Evolutionary conservation across 2,113 vertebrate species (phyloP).

Genomic region (Otus sunia): DNA sequence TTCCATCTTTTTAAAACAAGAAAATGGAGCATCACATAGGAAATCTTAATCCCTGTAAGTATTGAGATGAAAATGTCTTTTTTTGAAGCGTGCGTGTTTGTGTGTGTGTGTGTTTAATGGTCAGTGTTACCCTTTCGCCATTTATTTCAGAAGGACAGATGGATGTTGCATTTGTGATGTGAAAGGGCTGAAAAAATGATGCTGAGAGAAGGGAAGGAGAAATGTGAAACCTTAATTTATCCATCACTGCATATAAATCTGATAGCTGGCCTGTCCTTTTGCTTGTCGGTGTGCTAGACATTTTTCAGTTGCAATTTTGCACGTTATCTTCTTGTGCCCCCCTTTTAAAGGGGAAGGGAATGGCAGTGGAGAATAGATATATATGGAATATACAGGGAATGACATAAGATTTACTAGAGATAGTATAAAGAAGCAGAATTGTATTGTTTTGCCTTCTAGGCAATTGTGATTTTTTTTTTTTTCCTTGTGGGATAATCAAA

Average conservation of each 20-base stretch:
- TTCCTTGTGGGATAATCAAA: background rate
- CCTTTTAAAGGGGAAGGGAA: constrained; percentile 55
- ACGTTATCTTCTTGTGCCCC: constrained; percentile 61
- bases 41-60: constrained; percentile 69
- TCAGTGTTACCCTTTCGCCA: background rate
- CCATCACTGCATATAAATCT: background rate
- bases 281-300: constrained; percentile 51
- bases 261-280: constrained; percentile 57
- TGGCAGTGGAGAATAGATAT: background rate
- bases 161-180: constrained; percentile 50
- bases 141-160: constrained; percentile 59
- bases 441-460: background rate
- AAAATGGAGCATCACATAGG: constrained; percentile 70
- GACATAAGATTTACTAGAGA: background rate
- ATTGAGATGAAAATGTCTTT: background rate
- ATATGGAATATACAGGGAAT: background rate
- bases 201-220: background rate
- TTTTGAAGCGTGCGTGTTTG: background rate
- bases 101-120: background rate
- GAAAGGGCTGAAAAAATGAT: constrained; percentile 38
- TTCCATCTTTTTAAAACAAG: constrained; percentile 61
- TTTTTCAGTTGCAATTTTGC: constrained; percentile 66
- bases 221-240: constrained; percentile 31
- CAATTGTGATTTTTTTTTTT: background rate
- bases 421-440: background rate